Evolutionary conservation across 1,140 invertebrate genomes (phyloP).

Genomic region (Micrasema longulum): DNA sequence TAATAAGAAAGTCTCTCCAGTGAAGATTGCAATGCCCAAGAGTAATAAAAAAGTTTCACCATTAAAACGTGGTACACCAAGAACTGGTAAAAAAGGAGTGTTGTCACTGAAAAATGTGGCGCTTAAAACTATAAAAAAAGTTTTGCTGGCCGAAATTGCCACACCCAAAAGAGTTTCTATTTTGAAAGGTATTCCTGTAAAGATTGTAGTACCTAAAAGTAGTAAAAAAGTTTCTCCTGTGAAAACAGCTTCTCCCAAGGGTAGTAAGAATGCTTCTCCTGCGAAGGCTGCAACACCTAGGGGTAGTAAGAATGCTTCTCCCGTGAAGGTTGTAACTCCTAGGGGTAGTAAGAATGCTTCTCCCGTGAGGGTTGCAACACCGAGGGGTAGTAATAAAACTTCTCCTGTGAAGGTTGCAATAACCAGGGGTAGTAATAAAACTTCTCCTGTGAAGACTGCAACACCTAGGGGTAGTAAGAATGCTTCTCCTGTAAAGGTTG

Average conservation of each 20-base stretch:
- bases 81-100: too few relatives aligned
- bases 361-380: conserved; percentile 7
- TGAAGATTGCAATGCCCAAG: too few relatives aligned
- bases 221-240: background rate
- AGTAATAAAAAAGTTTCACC: too few relatives aligned
- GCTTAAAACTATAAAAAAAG: too few relatives aligned
- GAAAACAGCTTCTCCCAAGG: background rate
- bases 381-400: background rate
- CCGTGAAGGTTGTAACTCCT: background rate
- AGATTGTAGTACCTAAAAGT: background rate
- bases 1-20: too few relatives aligned
- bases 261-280: background rate
- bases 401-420: conserved; percentile 5
- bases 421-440: background rate
- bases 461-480: too few relatives aligned
- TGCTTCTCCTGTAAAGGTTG: too few relatives aligned
- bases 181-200: background rate
- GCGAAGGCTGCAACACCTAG: background rate
- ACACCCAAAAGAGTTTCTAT: background rate
- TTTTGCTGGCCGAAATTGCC: background rate
- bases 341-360: background rate
- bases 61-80: too few relatives aligned
- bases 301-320: background rate
- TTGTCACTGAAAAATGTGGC: too few relatives aligned
- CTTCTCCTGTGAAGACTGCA: background rate